Evolutionary conservation across 2,797 vertebrate genomes (phyloP), one percentile per base, ranked within the genome.

Genomic region (Pseudotriccus pelzelni): DNA sequence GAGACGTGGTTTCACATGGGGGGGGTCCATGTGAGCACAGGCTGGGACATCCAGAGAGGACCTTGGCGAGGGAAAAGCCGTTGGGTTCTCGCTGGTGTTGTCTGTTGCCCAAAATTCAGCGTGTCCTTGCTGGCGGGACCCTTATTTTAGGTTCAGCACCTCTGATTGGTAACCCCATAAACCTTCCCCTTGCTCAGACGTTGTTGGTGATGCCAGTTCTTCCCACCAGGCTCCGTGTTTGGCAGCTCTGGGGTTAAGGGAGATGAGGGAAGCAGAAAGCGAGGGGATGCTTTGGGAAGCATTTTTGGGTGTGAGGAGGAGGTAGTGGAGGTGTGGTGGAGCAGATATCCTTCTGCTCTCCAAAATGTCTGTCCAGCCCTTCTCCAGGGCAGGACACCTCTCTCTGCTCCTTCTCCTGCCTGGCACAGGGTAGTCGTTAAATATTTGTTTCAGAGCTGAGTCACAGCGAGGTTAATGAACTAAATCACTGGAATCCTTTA

Each of bases 391-490:
- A 78, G 84, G 69, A 72, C 87, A 44, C 82, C 88, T 83, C 13
- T 0, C 55, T 83, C 39, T 27, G 18, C 0, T 0, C 69, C 52
- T 66, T 39, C 37, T 53, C 44, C 55, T 52, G 28, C 72, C 52
- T 39, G 10, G 46, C 43, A 4, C 20, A 73, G 53, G 73, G 44
- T 20, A 52, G 1, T 47, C 2, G 1, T 84, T 82, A 55, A 94
- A 77, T 90, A 83, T 81, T 92, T 84, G 78, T 46, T 87, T 84
- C 72, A 8, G 11, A 52, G 86, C 84, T 95, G 91, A 95, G 73
- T 95, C 91, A 93, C 56, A 0, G 41, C 2, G 69, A 84, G 83
- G 56, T 79, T 80, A 87, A 87, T 32, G 56, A 92, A 14, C 70
- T 53, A 56, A 93, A 62, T n/a, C 36, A 0, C 64, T 47, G 70